Evolutionary conservation across 2,888 invertebrate species (phyloP).

Genomic region (Synanthedon vespiformis): DNA sequence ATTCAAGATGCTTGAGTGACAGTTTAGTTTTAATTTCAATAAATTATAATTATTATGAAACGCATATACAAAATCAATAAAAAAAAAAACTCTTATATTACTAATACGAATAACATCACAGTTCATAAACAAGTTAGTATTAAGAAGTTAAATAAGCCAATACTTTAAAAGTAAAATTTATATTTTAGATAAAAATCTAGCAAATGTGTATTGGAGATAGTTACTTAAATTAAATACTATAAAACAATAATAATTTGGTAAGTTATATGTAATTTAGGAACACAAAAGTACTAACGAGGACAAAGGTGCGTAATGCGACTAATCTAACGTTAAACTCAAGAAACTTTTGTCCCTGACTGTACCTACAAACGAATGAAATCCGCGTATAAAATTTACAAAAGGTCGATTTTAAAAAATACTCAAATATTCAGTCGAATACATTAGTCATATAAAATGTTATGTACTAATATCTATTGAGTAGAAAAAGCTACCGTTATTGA

Average conservation of each 20-base stretch:
- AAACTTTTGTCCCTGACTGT: constrained; percentile 1
- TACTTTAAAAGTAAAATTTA: constrained; percentile 47
- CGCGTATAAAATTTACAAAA: constrained; percentile 41
- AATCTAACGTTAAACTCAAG: background rate
- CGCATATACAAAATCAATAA: constrained; percentile 69
- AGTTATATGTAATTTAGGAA: constrained; percentile 54
- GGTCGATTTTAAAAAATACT: constrained; percentile 22
- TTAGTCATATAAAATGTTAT: constrained; percentile 34
- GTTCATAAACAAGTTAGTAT: constrained; percentile 67
- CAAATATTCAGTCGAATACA: constrained; percentile 42
- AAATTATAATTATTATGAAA: constrained; percentile 60
- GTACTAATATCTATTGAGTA: constrained; percentile 37
- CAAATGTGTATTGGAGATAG: background rate
- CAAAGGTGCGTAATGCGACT: background rate
- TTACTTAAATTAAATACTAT: constrained; percentile 22
- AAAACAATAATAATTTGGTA: constrained; percentile 47
- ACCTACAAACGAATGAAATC: constrained; percentile 20
- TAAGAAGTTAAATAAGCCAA: constrained; percentile 45
- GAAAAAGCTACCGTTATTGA: constrained; percentile 54
- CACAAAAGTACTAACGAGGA: constrained; percentile 17
- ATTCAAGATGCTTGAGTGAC: background rate
- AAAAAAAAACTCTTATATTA: constrained; percentile 55
- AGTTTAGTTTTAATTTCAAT: constrained; percentile 37
- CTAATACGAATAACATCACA: constrained; percentile 71
- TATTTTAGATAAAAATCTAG: background rate